These are phyloP conservation scores for Coreius guichenoti DNA, from an alignment of 2,797 vertebrate genomes.

Conservation along the genomic window DNA sequence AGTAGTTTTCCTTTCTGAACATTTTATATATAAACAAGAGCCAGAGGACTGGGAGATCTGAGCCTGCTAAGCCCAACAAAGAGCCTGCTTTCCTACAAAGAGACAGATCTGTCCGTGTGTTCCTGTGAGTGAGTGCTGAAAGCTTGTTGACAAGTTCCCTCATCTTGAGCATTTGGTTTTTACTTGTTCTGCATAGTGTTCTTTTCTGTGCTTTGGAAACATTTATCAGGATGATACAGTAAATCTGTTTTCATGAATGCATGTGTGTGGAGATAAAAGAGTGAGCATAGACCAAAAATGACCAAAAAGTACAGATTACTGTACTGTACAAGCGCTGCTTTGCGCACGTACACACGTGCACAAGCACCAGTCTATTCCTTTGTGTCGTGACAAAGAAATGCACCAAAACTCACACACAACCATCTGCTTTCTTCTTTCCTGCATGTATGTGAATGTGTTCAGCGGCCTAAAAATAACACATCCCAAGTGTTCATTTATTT, in stretches of 20 bases:
- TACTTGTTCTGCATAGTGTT: not conserved
- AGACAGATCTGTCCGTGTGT: not conserved
- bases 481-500: conserved; percentile 18
- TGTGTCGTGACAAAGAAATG: conserved; percentile 23
- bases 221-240: not conserved
- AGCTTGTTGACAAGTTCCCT: not conserved
- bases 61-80: conserved; percentile 6
- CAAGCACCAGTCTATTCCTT: not conserved
- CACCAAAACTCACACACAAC: conserved; percentile 16
- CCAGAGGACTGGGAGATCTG: not conserved
- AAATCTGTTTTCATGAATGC: not conserved
- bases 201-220: not conserved
- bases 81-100: not conserved
- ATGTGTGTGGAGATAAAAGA: not conserved
- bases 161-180: not conserved
- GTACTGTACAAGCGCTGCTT: not conserved
- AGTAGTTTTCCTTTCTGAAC: not conserved
- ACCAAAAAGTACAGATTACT: not conserved
- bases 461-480: conserved; percentile 38
- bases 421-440: conserved; percentile 16
- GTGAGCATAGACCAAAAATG: not conserved
- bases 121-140: conserved; percentile 6
- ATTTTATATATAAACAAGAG: not conserved
- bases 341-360: not conserved
- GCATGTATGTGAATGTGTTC: conserved; percentile 12